Conservation (phyloP, 2,888 invertebrate species). For the Malthinus seriepunctatus region DNA sequence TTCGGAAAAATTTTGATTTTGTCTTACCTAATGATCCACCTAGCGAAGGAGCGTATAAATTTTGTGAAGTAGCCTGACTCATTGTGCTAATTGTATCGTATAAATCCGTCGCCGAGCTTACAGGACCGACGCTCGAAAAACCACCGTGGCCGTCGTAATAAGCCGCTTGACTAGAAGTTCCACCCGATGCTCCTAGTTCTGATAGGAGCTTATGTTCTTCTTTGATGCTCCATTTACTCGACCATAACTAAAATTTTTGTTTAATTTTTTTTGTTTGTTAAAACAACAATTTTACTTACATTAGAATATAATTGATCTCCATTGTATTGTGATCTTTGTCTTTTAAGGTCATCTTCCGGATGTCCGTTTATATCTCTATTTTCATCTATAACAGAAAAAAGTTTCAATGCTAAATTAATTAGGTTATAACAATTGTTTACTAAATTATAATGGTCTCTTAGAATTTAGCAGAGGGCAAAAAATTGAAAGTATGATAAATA, state of each 20-base stretch:
- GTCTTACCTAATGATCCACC: constrained; percentile 69
- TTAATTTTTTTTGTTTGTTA: no score
- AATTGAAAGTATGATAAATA: constrained; percentile 17
- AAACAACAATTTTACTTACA: constrained; percentile 62
- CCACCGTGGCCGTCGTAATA: constrained; percentile 65
- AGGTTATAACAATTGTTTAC: constrained; percentile 7
- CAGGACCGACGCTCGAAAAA: constrained; percentile 57
- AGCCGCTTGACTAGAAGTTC: constrained; percentile 51
- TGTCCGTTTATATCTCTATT: constrained; percentile 87
- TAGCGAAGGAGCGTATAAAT: constrained; percentile 79
- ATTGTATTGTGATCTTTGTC: constrained; percentile 85
- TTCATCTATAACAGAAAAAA: constrained; percentile 67
- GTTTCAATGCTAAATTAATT: constrained; percentile 4
- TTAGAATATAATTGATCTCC: constrained; percentile 89
- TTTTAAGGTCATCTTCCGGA: constrained; percentile 84
- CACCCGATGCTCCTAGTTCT: constrained; percentile 71
- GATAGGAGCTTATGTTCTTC: constrained; percentile 87
- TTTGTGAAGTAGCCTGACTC: constrained; percentile 71
- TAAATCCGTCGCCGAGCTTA: constrained; percentile 58
- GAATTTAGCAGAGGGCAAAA: neutral
- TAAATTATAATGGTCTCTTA: neutral
- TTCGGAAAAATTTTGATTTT: neutral
- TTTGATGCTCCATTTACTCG: constrained; percentile 89
- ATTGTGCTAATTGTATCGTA: constrained; percentile 74
- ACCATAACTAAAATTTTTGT: constrained; percentile 67